These are phyloP conservation scores for Phymanthus crucifer DNA, from an alignment of 92 coral and sea anemone species.

Conservation along the genomic window DNA sequence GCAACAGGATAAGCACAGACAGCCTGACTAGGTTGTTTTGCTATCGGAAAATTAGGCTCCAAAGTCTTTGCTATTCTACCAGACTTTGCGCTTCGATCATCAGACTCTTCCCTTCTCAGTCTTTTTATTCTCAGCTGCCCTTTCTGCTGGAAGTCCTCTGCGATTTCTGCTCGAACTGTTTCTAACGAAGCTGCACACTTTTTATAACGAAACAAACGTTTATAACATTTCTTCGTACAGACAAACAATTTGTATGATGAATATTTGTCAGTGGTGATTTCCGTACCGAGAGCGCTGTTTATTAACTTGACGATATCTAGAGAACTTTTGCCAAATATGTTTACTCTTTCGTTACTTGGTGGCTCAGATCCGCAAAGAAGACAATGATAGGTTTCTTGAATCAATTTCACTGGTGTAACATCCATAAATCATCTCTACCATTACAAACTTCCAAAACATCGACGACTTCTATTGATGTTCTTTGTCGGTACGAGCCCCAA, in stretches of 20 bases:
- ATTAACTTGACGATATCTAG: no score
- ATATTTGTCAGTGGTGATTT: neutral
- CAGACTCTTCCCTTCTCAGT: neutral
- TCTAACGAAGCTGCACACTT: neutral
- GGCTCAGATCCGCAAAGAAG: neutral
- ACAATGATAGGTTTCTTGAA: neutral
- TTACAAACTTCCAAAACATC: no score
- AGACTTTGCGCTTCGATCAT: neutral
- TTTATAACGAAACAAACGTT: neutral
- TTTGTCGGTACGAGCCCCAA: no score
- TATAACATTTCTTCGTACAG: neutral
- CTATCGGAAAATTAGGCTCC: neutral
- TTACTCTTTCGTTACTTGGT: neutral
- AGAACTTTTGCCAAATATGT: neutral
- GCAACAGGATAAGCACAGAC: neutral
- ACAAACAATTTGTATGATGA: neutral
- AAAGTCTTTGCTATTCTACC: neutral
- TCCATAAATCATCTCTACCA: neutral
- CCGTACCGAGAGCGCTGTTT: neutral
- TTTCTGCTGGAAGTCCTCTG: neutral
- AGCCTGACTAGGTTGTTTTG: neutral
- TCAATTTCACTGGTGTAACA: neutral
- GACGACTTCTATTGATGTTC: no score
- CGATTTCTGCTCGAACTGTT: neutral
- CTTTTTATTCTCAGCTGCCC: neutral